Conservation (phyloP, 2,888 invertebrate genomes). For the Drepanosiphum platanoidis region DNA sequence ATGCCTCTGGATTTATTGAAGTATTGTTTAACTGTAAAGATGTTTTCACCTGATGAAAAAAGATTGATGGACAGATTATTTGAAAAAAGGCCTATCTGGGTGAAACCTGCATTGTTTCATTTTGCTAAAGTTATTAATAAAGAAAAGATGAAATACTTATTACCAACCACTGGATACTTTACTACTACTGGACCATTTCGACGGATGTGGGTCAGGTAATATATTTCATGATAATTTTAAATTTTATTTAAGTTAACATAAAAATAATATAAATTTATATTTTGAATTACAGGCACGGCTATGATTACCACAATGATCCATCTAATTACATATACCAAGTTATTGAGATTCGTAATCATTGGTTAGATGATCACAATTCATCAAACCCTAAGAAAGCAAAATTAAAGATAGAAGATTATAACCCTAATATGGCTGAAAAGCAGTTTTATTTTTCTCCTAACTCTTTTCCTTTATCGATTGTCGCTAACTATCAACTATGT, state of each 20-base stretch:
- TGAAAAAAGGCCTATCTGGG: conserved; percentile 60
- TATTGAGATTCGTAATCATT: conserved; percentile 50
- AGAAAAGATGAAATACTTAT: conserved; percentile 59
- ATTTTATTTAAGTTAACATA: neutral
- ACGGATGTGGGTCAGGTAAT: conserved; percentile 57
- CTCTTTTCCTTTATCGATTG: conserved; percentile 58
- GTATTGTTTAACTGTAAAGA: conserved; percentile 55
- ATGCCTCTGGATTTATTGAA: conserved; percentile 55
- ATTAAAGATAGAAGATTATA: conserved; percentile 42
- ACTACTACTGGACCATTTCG: conserved; percentile 60
- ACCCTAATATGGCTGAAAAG: conserved; percentile 52
- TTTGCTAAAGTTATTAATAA: conserved; percentile 59
- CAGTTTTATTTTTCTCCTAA: conserved; percentile 59
- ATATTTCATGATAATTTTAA: neutral
- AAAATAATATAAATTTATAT: neutral
- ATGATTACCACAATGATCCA: conserved; percentile 55
- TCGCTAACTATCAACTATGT: conserved; percentile 56
- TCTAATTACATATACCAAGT: conserved; percentile 56
- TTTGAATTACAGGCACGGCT: conserved; percentile 50
- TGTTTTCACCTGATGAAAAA: conserved; percentile 59
- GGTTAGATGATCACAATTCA: conserved; percentile 50
- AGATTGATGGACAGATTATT: conserved; percentile 57
- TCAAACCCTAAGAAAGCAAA: conserved; percentile 45
- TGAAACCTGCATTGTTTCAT: conserved; percentile 54
- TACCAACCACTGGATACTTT: conserved; percentile 56